phyloP scores from a whole-genome alignment of 23 tunicate genomes.

The Ascidia mentula region DNA sequence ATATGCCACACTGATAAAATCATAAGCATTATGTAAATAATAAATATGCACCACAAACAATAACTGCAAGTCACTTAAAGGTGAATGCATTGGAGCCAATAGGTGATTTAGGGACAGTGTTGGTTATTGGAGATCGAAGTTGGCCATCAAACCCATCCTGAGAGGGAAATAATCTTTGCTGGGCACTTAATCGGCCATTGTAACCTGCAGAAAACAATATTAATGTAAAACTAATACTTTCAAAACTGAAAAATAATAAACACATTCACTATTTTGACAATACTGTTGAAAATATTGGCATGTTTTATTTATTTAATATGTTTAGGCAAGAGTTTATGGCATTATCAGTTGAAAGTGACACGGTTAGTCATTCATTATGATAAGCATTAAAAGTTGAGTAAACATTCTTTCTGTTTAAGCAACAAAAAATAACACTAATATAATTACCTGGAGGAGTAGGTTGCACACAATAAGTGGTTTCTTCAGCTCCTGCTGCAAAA shows the following conservation, averaged over 20 bases:
- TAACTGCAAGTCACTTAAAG: conserved; percentile 20
- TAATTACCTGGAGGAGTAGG: too few species aligned
- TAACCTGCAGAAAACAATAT: background rate
- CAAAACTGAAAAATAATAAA: background rate
- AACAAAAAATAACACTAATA: too few species aligned
- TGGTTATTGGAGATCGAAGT: conserved; percentile 46
- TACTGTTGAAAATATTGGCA: too few species aligned
- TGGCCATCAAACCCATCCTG: conserved; percentile 43
- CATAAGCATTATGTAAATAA: background rate
- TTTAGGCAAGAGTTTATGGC: background rate
- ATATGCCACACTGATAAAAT: background rate
- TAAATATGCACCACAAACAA: background rate
- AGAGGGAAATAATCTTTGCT: conserved; percentile 44
- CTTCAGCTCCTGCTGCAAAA: too few species aligned
- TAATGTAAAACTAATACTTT: background rate
- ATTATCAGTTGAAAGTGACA: too few species aligned
- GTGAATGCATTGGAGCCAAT: conserved; percentile 27
- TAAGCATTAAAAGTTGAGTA: too few species aligned
- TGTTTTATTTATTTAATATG: too few species aligned
- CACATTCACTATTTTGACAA: background rate
- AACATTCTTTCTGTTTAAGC: too few species aligned
- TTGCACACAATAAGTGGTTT: too few species aligned
- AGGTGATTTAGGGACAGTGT: conserved; percentile 62
- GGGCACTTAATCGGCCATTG: conserved; percentile 16
- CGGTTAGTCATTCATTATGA: too few species aligned